Percentiles rank a stretch among this genome's conserved stretches.
phyloP scores from a whole-genome alignment of 1,140 invertebrate genomes.

The Nasonia vitripennis region DNA sequence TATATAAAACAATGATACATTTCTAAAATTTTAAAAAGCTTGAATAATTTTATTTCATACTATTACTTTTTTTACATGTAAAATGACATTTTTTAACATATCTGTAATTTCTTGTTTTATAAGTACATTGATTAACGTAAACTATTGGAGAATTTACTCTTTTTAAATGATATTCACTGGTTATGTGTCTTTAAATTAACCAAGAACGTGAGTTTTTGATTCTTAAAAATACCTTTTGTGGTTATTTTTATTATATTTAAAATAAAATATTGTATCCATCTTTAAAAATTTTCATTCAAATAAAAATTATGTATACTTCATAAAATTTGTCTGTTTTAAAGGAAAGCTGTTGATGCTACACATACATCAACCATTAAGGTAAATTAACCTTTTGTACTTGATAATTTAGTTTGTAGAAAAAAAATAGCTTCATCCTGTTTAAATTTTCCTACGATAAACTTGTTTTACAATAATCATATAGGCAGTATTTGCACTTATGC shows the following conservation, averaged over 20 bases:
- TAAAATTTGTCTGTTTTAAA: background rate
- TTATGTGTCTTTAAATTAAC: background rate
- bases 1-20: background rate
- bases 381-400: no score
- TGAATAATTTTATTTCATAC: background rate
- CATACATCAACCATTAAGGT: background rate
- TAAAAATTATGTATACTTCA: background rate
- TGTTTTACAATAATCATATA: background rate
- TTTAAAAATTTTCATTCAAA: background rate
- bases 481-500: background rate
- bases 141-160: background rate
- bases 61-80: background rate
- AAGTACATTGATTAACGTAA: background rate
- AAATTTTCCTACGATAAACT: background rate
- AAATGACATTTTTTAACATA: background rate
- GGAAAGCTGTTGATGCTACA: background rate
- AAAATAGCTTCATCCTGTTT: background rate
- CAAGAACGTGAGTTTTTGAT: background rate
- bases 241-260: background rate
- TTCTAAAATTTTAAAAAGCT: background rate
- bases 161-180: conserved; percentile 25
- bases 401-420: background rate
- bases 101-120: background rate
- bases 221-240: background rate
- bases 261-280: background rate